These are phyloP conservation scores for Panzeria rudis DNA, from an alignment of 2,888 invertebrate genomes.

Conservation along the genomic window DNA sequence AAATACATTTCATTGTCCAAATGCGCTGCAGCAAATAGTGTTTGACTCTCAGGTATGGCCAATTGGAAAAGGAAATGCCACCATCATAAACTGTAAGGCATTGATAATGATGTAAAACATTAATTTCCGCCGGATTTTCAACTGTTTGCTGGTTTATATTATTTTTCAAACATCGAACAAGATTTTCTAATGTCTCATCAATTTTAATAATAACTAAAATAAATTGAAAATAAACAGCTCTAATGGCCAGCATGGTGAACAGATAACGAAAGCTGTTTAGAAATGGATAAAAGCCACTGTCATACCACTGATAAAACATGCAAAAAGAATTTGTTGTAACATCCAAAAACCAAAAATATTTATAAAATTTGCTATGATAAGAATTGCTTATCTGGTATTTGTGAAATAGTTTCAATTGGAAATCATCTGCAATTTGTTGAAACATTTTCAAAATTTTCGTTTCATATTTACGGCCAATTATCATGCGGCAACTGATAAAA, in stretches of 20 bases:
- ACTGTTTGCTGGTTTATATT: conserved; percentile 37
- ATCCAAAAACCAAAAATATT: conserved; percentile 36
- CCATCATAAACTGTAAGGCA: background rate
- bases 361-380: conserved; percentile 8
- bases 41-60: background rate
- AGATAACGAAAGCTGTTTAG: conserved; percentile 40
- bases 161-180: conserved; percentile 27
- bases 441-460: conserved; percentile 54
- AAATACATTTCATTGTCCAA: conserved; percentile 59
- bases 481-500: conserved; percentile 66
- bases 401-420: conserved; percentile 58
- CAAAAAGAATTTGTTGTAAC: background rate
- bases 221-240: conserved; percentile 75
- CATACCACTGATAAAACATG: background rate
- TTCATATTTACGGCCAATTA: conserved; percentile 69
- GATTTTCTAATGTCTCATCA: conserved; percentile 70
- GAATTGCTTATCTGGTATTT: background rate
- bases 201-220: conserved; percentile 74
- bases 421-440: conserved; percentile 58
- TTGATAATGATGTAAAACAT: conserved; percentile 35
- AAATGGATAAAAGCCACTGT: background rate
- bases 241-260: conserved; percentile 72
- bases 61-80: background rate
- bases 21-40: conserved; percentile 48
- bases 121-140: conserved; percentile 43